phyloP scores from a whole-genome alignment of 2,797 vertebrate species.

The Stomatorhinus walkeri region DNA sequence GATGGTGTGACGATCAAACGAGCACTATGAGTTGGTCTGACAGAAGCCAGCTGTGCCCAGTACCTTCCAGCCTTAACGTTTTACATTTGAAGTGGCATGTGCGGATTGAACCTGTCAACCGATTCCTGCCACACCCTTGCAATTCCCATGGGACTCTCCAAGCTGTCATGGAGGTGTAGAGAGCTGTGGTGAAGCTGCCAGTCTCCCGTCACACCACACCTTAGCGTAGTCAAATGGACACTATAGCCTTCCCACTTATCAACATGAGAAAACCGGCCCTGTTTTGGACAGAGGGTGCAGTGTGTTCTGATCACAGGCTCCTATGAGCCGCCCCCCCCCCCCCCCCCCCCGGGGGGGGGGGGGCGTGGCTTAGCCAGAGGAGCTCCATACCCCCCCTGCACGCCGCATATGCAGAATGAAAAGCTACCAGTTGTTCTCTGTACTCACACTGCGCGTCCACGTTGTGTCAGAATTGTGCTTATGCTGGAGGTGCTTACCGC shows the following conservation, averaged over 20 bases:
- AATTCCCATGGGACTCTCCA: not conserved
- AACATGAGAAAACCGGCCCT: not conserved
- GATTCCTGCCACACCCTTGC: not conserved
- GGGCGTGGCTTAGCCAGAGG: too few species aligned
- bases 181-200: not conserved
- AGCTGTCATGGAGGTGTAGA: not conserved
- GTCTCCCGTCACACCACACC: not conserved
- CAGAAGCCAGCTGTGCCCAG: not conserved
- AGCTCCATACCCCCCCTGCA: not conserved
- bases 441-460: constrained; percentile 46
- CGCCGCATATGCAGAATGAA: constrained; percentile 27
- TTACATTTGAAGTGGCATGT: not conserved
- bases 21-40: not conserved
- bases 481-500: constrained; percentile 47
- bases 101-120: not conserved
- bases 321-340: too few species aligned
- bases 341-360: too few species aligned
- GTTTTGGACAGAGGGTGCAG: not conserved
- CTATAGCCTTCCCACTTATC: not conserved
- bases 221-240: not conserved
- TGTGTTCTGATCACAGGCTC: not conserved
- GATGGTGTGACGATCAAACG: not conserved
- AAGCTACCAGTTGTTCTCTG: constrained; percentile 22
- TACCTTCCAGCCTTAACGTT: not conserved
- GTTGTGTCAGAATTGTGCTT: constrained; percentile 56